A percentile compares a stretch with the other conserved stretches of the same genome.
phyloP scores from a whole-genome alignment of 2,113 vertebrate species.

The Lampris megalopsis region DNA sequence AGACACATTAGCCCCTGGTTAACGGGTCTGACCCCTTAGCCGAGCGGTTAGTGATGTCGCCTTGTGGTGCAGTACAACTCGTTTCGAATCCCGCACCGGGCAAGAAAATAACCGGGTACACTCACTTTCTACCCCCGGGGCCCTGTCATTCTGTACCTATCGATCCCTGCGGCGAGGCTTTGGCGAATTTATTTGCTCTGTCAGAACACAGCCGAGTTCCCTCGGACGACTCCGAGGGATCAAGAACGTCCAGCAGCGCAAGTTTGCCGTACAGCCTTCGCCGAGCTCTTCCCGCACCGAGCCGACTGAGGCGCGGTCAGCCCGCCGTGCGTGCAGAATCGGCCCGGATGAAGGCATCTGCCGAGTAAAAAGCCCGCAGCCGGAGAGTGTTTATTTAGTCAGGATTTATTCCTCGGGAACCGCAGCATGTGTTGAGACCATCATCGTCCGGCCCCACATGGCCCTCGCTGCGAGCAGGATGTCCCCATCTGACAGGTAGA shows the following conservation, averaged over 20 bases:
- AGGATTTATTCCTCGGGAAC: conserved; percentile 42
- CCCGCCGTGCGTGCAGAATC: conserved; percentile 41
- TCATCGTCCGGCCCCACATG: conserved; percentile 51
- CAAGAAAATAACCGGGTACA: too few species aligned
- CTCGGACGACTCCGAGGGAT: background rate
- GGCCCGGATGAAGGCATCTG: conserved; percentile 34
- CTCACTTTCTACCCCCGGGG: too few species aligned
- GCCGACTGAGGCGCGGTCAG: conserved; percentile 20
- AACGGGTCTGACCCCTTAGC: too few species aligned
- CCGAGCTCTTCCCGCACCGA: conserved; percentile 12
- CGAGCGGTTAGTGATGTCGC: too few species aligned
- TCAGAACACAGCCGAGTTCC: conserved; percentile 1
- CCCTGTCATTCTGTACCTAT: too few species aligned
- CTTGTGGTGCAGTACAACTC: too few species aligned
- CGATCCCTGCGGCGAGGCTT: too few species aligned
- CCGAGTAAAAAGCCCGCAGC: too few species aligned
- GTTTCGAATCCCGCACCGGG: too few species aligned
- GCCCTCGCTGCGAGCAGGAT: conserved; percentile 54
- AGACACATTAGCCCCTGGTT: too few species aligned
- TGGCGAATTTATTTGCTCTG: too few species aligned
- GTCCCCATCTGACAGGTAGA: conserved; percentile 65
- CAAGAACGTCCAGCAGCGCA: background rate
- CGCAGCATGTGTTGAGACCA: conserved; percentile 71
- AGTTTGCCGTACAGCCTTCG: background rate
- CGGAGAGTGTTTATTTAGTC: conserved; percentile 59